Percentiles rank a stretch among this genome's conserved stretches.
phyloP scores from a whole-genome alignment of 2,888 invertebrate genomes.

The Heliconius ismenius region DNA sequence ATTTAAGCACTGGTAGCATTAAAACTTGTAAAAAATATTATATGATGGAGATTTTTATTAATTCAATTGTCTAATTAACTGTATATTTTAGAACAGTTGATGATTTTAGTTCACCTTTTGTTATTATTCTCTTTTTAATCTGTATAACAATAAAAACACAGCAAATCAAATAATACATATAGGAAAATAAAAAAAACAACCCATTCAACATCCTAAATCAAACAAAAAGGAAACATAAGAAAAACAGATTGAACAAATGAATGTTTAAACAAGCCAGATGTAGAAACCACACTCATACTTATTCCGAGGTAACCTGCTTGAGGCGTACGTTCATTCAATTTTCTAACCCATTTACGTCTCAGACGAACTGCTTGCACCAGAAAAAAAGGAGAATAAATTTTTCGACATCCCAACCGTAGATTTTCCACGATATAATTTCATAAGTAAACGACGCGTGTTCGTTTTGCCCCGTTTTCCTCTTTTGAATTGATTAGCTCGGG shows the following conservation, averaged over 20 bases:
- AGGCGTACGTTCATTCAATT: slow-evolving; percentile 76
- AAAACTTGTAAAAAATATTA: no score
- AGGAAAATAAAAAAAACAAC: slow-evolving; percentile 17
- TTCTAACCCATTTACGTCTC: slow-evolving; percentile 82
- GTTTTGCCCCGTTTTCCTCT: slow-evolving; percentile 73
- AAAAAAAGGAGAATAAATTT: slow-evolving; percentile 60
- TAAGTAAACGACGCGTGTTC: slow-evolving; percentile 74
- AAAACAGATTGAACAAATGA: slow-evolving; percentile 45
- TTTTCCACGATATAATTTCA: slow-evolving; percentile 79
- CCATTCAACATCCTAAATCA: slow-evolving; percentile 28
- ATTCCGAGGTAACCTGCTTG: slow-evolving; percentile 70
- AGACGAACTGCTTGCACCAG: slow-evolving; percentile 70
- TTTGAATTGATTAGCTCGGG: slow-evolving; percentile 79
- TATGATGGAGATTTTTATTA: no score
- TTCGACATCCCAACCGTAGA: slow-evolving; percentile 67
- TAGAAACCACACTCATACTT: slow-evolving; percentile 69
- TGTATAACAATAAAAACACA: not conserved
- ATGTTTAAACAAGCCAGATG: slow-evolving; percentile 50
- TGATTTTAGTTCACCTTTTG: no score
- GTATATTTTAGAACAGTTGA: no score
- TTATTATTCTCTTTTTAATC: no score
- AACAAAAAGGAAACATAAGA: slow-evolving; percentile 31
- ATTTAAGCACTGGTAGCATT: no score
- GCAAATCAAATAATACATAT: not conserved
- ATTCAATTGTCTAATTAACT: no score